Percentiles rank a stretch among this genome's conserved stretches.
Evolutionary conservation across 2,888 invertebrate species (phyloP).

Genomic region (Alloscopus bannaensis): DNA sequence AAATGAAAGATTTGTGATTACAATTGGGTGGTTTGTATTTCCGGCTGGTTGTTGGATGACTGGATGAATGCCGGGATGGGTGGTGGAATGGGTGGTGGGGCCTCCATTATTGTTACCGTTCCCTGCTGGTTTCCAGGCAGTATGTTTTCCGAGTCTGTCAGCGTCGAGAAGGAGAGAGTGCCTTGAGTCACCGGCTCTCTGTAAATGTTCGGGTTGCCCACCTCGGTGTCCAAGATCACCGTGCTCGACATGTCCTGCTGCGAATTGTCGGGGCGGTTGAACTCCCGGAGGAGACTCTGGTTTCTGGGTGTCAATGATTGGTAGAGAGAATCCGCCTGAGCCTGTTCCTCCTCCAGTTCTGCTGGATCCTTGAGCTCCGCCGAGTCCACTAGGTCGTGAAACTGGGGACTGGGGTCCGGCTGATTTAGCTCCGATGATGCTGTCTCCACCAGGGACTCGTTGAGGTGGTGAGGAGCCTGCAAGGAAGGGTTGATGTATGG

Average conservation of each 20-base stretch:
- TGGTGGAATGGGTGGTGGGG: background rate
- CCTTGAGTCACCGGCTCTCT: slow-evolving; percentile 6
- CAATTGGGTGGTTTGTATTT: too few species aligned
- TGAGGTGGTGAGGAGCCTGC: background rate
- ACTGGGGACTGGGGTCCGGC: slow-evolving; percentile 24
- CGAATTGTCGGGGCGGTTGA: too few species aligned
- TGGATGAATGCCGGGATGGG: too few species aligned
- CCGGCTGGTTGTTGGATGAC: too few species aligned
- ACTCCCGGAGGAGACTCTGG: background rate
- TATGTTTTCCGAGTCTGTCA: background rate
- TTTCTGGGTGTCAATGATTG: slow-evolving; percentile 7
- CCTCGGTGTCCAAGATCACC: slow-evolving; percentile 16
- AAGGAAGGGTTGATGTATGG: slow-evolving; percentile 3
- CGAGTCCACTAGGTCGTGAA: background rate
- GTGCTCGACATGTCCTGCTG: slow-evolving; percentile 6
- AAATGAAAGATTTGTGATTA: too few species aligned
- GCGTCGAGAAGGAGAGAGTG: background rate
- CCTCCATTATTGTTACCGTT: slow-evolving; percentile 17
- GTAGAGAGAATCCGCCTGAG: slow-evolving; percentile 3
- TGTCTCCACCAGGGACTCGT: too few species aligned
- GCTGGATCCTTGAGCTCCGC: slow-evolving; percentile 18
- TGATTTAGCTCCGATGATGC: slow-evolving; percentile 14
- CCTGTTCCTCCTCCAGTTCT: slow-evolving; percentile 26
- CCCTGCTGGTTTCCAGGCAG: slow-evolving; percentile 26
- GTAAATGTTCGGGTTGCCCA: slow-evolving; percentile 9